Percentiles rank a stretch among this genome's conserved stretches.
These are phyloP conservation scores for Cassiopea xamachana DNA, from an alignment of 30 jellyfish, hydroid and myxozoan species.

Conservation along the genomic window DNA sequence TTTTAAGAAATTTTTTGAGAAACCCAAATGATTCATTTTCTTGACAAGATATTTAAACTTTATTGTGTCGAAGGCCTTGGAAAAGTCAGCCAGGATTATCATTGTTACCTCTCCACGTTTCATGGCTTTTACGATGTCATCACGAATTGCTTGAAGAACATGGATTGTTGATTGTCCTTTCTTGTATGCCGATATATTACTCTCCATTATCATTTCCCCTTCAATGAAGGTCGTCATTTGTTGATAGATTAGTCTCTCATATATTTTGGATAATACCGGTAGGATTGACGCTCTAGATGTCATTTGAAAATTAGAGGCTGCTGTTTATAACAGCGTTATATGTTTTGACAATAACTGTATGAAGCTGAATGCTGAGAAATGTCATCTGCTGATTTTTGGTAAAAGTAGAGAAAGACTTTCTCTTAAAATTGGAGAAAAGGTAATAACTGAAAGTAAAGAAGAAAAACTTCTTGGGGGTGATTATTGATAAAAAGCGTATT, in stretches of 20 bases:
- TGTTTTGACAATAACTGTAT: too few species aligned
- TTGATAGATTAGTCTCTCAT: conserved; percentile 14
- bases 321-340: too few species aligned
- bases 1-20: conserved; percentile 9
- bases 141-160: conserved; percentile 48
- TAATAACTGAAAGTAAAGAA: too few species aligned
- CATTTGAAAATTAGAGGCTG: too few species aligned
- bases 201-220: conserved; percentile 16
- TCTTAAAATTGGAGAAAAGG: too few species aligned
- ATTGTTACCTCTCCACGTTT: conserved; percentile 53
- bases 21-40: conserved; percentile 20
- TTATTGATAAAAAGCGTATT: too few species aligned
- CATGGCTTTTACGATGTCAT: conserved; percentile 48
- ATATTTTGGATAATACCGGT: too few species aligned
- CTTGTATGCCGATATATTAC: conserved; percentile 44
- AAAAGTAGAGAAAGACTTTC: too few species aligned
- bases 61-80: conserved; percentile 15
- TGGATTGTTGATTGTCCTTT: conserved; percentile 59
- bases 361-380: too few species aligned
- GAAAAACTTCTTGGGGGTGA: too few species aligned
- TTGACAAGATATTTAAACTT: background rate
- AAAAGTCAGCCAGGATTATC: conserved; percentile 31
- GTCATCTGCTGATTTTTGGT: too few species aligned
- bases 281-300: too few species aligned
- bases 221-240: conserved; percentile 32